Percentiles rank a stretch among this genome's conserved stretches.
These are phyloP conservation scores for Nephrocerus scutellatus DNA, from an alignment of 2,888 invertebrate genomes.

Conservation along the genomic window DNA sequence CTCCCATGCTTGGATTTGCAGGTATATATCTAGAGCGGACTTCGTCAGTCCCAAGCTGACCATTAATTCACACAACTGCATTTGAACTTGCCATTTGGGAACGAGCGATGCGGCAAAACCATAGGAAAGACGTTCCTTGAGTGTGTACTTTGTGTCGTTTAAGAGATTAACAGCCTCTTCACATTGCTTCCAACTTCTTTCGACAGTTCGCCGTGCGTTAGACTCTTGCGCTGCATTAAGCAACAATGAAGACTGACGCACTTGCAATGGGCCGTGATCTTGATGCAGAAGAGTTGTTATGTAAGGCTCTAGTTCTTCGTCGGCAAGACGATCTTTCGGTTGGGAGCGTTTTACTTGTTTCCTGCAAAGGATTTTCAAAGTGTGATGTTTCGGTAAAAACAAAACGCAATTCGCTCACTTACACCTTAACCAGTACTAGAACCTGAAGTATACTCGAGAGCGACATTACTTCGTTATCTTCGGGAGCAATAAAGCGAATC, in stretches of 20 bases:
- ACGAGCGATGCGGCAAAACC: constrained; percentile 66
- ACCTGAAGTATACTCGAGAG: constrained; percentile 70
- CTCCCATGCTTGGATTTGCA: constrained; percentile 78
- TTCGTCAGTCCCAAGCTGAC: constrained; percentile 76
- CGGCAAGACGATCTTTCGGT: constrained; percentile 70
- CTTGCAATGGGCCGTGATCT: constrained; percentile 66
- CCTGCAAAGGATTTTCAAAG: constrained; percentile 45
- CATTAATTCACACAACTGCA: constrained; percentile 70
- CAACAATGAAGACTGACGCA: constrained; percentile 67
- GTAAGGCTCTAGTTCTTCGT: constrained; percentile 78
- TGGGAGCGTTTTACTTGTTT: constrained; percentile 64
- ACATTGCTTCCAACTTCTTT: constrained; percentile 80
- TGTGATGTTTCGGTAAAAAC: neutral
- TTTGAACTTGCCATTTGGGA: constrained; percentile 70
- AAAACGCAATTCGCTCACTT: constrained; percentile 39
- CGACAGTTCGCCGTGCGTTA: constrained; percentile 71
- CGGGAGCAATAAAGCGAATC: constrained; percentile 61
- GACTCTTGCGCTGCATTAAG: constrained; percentile 72
- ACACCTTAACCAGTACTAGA: constrained; percentile 71
- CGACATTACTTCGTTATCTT: constrained; percentile 47
- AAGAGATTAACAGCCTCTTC: constrained; percentile 64
- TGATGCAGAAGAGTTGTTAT: constrained; percentile 58
- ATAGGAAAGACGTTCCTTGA: constrained; percentile 50
- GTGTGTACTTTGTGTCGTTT: constrained; percentile 36
- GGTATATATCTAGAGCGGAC: constrained; percentile 72